phyloP scores from a whole-genome alignment of 2,888 invertebrate genomes.

The Brachylomia viminalis region DNA sequence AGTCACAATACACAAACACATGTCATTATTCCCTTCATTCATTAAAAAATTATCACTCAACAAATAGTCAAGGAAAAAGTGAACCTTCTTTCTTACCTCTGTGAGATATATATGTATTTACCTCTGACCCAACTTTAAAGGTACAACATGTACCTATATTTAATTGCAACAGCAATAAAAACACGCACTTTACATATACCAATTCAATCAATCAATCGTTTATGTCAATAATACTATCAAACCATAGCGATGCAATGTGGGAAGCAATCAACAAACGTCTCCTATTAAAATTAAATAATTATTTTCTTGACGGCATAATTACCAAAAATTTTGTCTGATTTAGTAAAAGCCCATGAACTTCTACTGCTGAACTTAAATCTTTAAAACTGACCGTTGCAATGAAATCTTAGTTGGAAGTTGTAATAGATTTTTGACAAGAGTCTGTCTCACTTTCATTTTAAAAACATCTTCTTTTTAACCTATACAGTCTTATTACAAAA shows the following conservation, averaged over 20 bases:
- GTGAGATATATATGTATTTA: neutral
- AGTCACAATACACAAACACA: neutral
- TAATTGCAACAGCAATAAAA: slow-evolving; percentile 43
- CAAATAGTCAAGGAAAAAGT: neutral
- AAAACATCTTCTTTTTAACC: neutral
- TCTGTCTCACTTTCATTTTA: neutral
- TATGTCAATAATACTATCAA: slow-evolving; percentile 58
- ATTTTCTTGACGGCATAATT: slow-evolving; percentile 4
- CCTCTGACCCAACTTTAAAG: slow-evolving; percentile 16
- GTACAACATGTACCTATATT: slow-evolving; percentile 1
- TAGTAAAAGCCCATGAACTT: no score
- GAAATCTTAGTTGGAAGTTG: no score
- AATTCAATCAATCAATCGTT: slow-evolving; percentile 44
- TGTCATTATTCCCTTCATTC: neutral
- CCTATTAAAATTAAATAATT: slow-evolving; percentile 5
- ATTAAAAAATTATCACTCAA: neutral
- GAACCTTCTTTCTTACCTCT: neutral
- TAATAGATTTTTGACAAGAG: neutral
- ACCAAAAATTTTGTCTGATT: no score
- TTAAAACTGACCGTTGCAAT: no score
- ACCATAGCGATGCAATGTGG: slow-evolving; percentile 49
- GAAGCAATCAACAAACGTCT: slow-evolving; percentile 40
- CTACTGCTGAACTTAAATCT: neutral
- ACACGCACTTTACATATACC: slow-evolving; percentile 30
- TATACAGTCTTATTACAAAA: no score